These are phyloP conservation scores for Emmelina monodactyla DNA, from an alignment of 2,888 invertebrate genomes.

Conservation along the genomic window DNA sequence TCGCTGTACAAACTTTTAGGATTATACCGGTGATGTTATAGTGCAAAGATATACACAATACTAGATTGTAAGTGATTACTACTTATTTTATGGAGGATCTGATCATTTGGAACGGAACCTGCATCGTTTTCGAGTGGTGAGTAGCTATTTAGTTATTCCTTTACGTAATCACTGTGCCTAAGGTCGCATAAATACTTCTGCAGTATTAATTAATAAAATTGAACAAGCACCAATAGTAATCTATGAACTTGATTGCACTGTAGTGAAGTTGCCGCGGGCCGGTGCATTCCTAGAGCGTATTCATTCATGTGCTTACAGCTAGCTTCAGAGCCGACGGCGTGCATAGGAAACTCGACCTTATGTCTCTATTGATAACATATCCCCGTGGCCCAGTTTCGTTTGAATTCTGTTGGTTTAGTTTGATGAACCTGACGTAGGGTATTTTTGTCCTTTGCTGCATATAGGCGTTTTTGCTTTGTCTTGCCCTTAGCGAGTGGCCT, in stretches of 20 bases:
- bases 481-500: neutral
- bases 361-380: no score
- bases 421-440: neutral
- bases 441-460: neutral
- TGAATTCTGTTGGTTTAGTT: no score
- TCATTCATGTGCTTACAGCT: conserved; percentile 30
- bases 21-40: conserved; percentile 47
- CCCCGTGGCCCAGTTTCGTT: no score
- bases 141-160: conserved; percentile 17
- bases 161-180: no score
- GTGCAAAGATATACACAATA: conserved; percentile 51
- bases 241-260: conserved; percentile 60
- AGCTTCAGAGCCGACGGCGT: conserved; percentile 29
- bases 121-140: conserved; percentile 36
- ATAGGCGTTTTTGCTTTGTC: neutral
- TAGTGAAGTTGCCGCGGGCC: conserved; percentile 39
- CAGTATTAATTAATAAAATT: conserved; percentile 19
- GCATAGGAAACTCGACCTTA: no score
- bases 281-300: conserved; percentile 49
- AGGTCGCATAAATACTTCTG: neutral
- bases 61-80: conserved; percentile 33
- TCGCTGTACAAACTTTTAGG: conserved; percentile 42
- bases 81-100: conserved; percentile 26
- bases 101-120: conserved; percentile 44
- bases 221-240: conserved; percentile 41